A percentile compares a stretch with the other conserved stretches of the same genome.
Conservation (phyloP, 2,888 invertebrate genomes). For the Timandra comae region DNA sequence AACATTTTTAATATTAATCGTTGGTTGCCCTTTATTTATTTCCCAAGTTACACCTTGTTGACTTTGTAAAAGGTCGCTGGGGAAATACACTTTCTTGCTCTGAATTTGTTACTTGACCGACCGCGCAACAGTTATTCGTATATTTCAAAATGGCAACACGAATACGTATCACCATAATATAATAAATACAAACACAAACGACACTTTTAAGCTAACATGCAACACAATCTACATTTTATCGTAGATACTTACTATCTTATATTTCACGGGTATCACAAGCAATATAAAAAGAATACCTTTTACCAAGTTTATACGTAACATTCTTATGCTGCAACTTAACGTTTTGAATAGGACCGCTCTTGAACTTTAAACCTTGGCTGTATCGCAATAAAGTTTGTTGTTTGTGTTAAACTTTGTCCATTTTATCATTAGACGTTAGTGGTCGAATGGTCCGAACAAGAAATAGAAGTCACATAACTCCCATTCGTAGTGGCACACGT, state of each 20-base stretch:
- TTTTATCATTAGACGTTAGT: neutral
- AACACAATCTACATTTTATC: slow-evolving; percentile 10
- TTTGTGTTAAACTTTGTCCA: no score
- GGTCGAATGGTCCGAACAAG: slow-evolving; percentile 4
- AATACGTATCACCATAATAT: slow-evolving; percentile 17
- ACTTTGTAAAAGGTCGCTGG: slow-evolving; percentile 66
- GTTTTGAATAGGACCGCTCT: neutral
- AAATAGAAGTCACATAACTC: slow-evolving; percentile 13
- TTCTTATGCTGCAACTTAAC: slow-evolving; percentile 4
- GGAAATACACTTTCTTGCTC: slow-evolving; percentile 65
- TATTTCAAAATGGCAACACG: slow-evolving; percentile 24
- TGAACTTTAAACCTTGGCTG: no score
- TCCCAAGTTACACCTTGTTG: slow-evolving; percentile 71
- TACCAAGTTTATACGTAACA: slow-evolving; percentile 2
- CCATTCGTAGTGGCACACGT: slow-evolving; percentile 9
- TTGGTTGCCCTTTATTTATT: slow-evolving; percentile 59
- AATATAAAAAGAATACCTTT: slow-evolving; percentile 2
- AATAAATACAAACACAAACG: slow-evolving; percentile 16
- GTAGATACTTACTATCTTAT: slow-evolving; percentile 7
- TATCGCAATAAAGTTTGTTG: no score
- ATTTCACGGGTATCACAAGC: no score
- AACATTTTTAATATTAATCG: slow-evolving; percentile 59
- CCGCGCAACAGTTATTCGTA: slow-evolving; percentile 31
- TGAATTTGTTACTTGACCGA: slow-evolving; percentile 59
- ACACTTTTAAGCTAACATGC: slow-evolving; percentile 10